Evolutionary conservation across 1,140 invertebrate genomes (phyloP).

Genomic region (Diuraphis noxia): DNA sequence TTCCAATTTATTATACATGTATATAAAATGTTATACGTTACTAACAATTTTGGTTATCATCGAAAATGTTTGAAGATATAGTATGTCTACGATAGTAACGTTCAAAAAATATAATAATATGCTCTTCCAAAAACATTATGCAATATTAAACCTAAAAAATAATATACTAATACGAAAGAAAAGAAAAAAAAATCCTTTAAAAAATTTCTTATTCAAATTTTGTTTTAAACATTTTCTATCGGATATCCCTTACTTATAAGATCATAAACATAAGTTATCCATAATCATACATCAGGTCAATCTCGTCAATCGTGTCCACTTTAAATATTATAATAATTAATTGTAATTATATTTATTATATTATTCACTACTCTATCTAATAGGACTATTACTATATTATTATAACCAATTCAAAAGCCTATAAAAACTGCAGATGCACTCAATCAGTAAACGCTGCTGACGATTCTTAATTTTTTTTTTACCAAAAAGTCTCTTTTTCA

Average conservation of each 20-base stretch:
- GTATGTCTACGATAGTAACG: background rate
- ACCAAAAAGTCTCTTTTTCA: background rate
- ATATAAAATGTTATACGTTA: too few relatives aligned
- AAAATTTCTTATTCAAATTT: background rate
- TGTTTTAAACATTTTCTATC: background rate
- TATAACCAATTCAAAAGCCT: background rate
- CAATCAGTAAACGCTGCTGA: too few relatives aligned
- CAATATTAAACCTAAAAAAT: too few relatives aligned
- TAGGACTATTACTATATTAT: too few relatives aligned
- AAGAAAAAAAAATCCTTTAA: background rate
- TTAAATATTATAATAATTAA: background rate
- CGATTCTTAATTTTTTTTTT: background rate
- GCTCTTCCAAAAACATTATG: too few relatives aligned
- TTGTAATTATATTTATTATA: too few relatives aligned
- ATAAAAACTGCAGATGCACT: background rate
- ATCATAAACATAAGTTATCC: too few relatives aligned
- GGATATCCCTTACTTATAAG: background rate
- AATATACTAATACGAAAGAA: background rate
- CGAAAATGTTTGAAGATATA: too few relatives aligned
- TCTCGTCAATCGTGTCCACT: background rate
- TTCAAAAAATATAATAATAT: background rate
- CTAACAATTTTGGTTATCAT: background rate
- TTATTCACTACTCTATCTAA: too few relatives aligned
- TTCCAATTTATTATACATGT: background rate
- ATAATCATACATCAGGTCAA: background rate